Evolutionary conservation across 2,113 vertebrate genomes (phyloP), one percentile per base, ranked within the genome.

Genomic region (Nyctereutes procyonoides): DNA sequence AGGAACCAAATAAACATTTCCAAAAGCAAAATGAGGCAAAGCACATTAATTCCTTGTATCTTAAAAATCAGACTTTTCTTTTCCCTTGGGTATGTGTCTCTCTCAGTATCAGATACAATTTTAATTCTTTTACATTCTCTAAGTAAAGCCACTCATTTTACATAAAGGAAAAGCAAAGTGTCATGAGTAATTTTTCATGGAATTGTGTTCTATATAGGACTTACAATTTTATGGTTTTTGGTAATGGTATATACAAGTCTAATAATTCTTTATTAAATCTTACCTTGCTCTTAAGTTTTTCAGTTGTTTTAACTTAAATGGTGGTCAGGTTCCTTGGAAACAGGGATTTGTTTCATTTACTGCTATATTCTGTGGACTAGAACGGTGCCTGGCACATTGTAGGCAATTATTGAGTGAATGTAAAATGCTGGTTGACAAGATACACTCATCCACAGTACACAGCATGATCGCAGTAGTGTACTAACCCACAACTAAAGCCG

Each of bases 111-210:
- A 90, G 35, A 43, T 81, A 79, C 15, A 55, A 85, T 92, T 85
- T 95, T 90, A 94, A 74, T 90, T 91, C 7, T 63, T 60, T 38
- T 77, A 74, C 10, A 20, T 93, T 94, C 73, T 93, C 67, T 89
- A 96, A 10, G 14, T 74, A 90, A 94, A 95, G 58, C 26, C 92
- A 95, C 43, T 91, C 58, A 69, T 86, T 93, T 97, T 93, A 93
- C 53, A 56, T 81, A 92, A 96, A 89, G 8, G 35, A 30, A 95
- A 92, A 84, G 19, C 58, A 83, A 93, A 96, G 55, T 26, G 30
- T 83, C 14, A 14, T 55, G 12, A 38, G 83, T 95, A 74, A 55
- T 84, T 88, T 77, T 92, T 95, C 73, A 85, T 77, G 28, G 62
- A 94, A 88, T 17, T 93, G 3, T 53, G 32, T 85, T 93, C 22